Evolutionary conservation across 2,113 vertebrate genomes (phyloP).

Genomic region (Nibea coibor): DNA sequence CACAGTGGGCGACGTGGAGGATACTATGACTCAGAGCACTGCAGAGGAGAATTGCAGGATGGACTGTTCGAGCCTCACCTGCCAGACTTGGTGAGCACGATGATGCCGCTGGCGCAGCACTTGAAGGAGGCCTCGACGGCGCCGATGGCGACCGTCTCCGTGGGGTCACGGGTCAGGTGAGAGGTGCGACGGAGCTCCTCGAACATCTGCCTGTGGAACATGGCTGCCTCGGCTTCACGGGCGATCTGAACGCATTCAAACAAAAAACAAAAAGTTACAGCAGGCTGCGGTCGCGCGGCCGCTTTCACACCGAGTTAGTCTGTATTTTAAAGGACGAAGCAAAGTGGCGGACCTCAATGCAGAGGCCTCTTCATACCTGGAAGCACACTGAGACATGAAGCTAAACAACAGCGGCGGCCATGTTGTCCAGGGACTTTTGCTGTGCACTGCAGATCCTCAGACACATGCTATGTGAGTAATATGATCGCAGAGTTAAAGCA

Average conservation of each 20-base stretch:
- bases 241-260: conserved; percentile 87
- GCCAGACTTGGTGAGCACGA: conserved; percentile 97
- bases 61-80: conserved; percentile 85
- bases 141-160: conserved; percentile 93
- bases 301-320: conserved; percentile 52
- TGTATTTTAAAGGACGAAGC: conserved; percentile 38
- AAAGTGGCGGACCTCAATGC: conserved; percentile 21
- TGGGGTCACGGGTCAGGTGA: conserved; percentile 95
- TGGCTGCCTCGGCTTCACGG: conserved; percentile 97
- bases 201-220: conserved; percentile 98
- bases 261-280: not conserved
- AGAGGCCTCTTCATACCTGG: conserved; percentile 80
- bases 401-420: conserved; percentile 90
- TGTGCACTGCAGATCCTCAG: conserved; percentile 84
- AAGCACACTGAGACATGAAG: conserved; percentile 89
- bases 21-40: conserved; percentile 42
- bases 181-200: conserved; percentile 95
- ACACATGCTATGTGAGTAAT: conserved; percentile 87
- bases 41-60: not conserved
- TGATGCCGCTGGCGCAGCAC: conserved; percentile 96
- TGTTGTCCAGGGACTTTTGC: conserved; percentile 80
- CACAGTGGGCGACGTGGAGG: conserved; percentile 1
- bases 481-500: conserved; percentile 82
- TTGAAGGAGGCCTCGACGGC: conserved; percentile 98
- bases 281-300: conserved; percentile 1